These are phyloP conservation scores for Holothuria glaberrima DNA, from an alignment of 35 echinoderm and acorn worm species.

Conservation along the genomic window DNA sequence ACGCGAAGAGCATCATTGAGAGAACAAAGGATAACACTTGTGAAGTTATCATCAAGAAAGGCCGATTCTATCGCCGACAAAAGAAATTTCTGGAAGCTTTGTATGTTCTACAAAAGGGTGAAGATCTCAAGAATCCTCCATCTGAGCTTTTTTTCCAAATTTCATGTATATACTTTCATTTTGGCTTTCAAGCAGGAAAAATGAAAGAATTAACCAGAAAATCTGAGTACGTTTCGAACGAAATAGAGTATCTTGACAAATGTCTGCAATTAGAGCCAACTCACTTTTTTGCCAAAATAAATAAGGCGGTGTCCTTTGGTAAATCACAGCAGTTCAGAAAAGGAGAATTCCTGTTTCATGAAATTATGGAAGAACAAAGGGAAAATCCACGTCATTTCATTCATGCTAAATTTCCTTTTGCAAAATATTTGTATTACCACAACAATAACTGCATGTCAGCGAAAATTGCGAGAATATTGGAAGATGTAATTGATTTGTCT, in stretches of 20 bases:
- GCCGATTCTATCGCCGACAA: conserved; percentile 26
- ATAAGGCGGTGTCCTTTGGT: not conserved
- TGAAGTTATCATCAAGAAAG: conserved; percentile 27
- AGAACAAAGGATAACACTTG: not conserved
- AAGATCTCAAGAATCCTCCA: not conserved
- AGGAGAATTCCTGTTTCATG: not conserved
- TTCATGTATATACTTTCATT: not conserved
- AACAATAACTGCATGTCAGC: not conserved
- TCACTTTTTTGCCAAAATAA: not conserved
- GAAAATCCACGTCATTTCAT: not conserved
- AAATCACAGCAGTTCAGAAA: not conserved
- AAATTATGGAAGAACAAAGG: not conserved
- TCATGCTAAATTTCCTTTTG: not conserved
- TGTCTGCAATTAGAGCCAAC: conserved; percentile 1
- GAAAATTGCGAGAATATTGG: not conserved
- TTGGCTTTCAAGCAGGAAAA: not conserved
- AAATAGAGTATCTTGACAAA: too few species aligned
- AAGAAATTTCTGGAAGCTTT: not conserved
- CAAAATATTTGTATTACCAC: not conserved
- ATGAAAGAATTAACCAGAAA: not conserved
- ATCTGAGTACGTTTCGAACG: not conserved
- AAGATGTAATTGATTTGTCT: too few species aligned
- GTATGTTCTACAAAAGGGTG: conserved; percentile 13
- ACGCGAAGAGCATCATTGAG: not conserved
- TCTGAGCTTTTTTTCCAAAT: too few species aligned